Evolutionary conservation across 2,113 vertebrate species (phyloP).

Genomic region (Oplegnathus fasciatus): DNA sequence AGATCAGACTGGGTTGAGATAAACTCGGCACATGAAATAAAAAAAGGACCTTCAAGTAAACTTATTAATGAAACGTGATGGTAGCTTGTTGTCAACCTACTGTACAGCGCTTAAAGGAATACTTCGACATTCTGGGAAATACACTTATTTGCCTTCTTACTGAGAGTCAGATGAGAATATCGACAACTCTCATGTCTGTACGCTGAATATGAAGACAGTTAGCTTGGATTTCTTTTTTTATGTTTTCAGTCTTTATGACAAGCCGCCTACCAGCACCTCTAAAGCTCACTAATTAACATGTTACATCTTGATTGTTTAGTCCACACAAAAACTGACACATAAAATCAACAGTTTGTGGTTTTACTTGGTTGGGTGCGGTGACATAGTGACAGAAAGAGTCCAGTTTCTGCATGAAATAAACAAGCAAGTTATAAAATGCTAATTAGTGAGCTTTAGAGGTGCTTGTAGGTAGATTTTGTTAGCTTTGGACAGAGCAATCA

Average conservation of each 20-base stretch:
- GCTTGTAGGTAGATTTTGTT: too few species aligned
- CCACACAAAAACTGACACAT: not conserved
- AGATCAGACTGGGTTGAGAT: not conserved
- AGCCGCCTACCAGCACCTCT: too few species aligned
- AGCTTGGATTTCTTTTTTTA: too few species aligned
- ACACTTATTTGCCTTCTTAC: not conserved
- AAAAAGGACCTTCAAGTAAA: conserved; percentile 54
- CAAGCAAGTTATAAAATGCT: not conserved
- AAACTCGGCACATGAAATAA: not conserved
- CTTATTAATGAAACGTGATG: conserved; percentile 15
- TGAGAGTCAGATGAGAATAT: not conserved
- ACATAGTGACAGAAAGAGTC: too few species aligned
- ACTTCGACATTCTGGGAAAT: not conserved
- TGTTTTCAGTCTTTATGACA: too few species aligned
- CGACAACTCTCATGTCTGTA: not conserved
- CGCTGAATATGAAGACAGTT: not conserved
- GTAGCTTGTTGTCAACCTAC: conserved; percentile 25
- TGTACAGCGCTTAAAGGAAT: not conserved
- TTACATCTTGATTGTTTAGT: not conserved
- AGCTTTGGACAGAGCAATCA: too few species aligned
- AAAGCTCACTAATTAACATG: not conserved
- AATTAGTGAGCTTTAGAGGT: not conserved
- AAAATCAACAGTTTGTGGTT: not conserved
- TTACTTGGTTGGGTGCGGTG: too few species aligned
- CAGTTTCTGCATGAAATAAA: not conserved